A percentile compares a stretch with the other conserved stretches of the same genome.
phyloP scores from a whole-genome alignment of 2,888 invertebrate genomes.

The Tipula lateralis region DNA sequence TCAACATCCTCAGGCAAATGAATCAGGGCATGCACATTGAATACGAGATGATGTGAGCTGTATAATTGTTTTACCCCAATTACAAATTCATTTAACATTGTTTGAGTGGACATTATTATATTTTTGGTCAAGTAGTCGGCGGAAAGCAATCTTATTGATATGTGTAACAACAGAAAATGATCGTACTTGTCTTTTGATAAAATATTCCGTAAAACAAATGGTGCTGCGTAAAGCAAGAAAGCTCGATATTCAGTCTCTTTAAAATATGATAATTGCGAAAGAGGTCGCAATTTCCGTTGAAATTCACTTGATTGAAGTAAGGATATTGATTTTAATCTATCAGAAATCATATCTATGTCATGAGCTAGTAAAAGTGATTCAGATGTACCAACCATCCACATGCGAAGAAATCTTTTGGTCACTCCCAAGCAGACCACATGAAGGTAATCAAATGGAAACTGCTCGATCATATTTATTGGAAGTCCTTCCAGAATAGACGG shows the following conservation, averaged over 20 bases:
- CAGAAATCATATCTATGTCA: slow-evolving; percentile 4
- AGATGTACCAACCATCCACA: slow-evolving; percentile 32
- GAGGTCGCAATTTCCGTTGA: neutral
- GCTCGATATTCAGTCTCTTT: slow-evolving; percentile 36
- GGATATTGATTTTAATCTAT: slow-evolving; percentile 28
- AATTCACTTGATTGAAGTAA: slow-evolving; percentile 33
- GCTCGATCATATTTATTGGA: slow-evolving; percentile 35
- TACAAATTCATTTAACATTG: slow-evolving; percentile 37
- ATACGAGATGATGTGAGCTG: slow-evolving; percentile 34
- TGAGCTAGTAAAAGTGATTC: neutral
- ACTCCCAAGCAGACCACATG: slow-evolving; percentile 36
- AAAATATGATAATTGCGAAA: slow-evolving; percentile 33
- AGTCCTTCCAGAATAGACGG: slow-evolving; percentile 34
- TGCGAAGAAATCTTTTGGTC: slow-evolving; percentile 34
- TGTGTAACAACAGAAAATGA: slow-evolving; percentile 36
- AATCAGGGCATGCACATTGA: slow-evolving; percentile 37
- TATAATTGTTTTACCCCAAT: slow-evolving; percentile 35
- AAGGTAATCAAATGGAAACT: slow-evolving; percentile 29
- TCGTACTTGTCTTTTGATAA: slow-evolving; percentile 33
- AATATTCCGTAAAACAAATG: slow-evolving; percentile 35
- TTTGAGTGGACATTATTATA: slow-evolving; percentile 28
- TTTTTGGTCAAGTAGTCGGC: neutral
- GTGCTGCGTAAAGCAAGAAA: slow-evolving; percentile 37
- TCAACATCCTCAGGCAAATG: slow-evolving; percentile 36
- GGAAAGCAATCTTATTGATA: slow-evolving; percentile 37